A percentile compares a stretch with the other conserved stretches of the same genome.
Conservation (phyloP, 2,797 vertebrate genomes). For the Oreonectes daqikongensis region DNA sequence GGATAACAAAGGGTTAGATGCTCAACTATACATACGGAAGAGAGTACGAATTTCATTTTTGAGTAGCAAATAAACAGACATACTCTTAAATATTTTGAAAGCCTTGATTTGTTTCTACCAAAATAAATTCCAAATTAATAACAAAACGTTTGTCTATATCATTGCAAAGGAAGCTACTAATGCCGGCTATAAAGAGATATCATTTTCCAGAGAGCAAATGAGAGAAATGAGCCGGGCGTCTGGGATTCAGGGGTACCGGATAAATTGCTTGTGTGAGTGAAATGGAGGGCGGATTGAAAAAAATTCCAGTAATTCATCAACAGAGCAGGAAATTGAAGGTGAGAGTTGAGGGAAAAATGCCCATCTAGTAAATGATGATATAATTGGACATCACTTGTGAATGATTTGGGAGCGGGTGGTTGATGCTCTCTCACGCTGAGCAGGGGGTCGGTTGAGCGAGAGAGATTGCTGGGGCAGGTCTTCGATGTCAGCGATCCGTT, state of each 20-base stretch:
- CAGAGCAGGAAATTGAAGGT: conserved; percentile 4
- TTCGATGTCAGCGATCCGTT: conserved; percentile 92
- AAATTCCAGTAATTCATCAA: conserved; percentile 24
- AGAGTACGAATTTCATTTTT: neutral
- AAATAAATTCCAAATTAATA: neutral
- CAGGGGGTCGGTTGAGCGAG: conserved; percentile 91
- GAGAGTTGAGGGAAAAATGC: neutral
- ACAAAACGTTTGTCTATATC: neutral
- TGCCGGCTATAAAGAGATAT: neutral
- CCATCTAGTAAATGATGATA: conserved; percentile 16
- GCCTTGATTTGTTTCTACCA: too few relatives aligned
- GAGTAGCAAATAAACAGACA: too few relatives aligned
- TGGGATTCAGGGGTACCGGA: neutral
- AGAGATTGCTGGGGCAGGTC: conserved; percentile 90
- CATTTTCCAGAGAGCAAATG: neutral
- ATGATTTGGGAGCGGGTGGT: neutral
- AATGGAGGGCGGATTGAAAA: too few relatives aligned
- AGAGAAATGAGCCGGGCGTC: conserved; percentile 1
- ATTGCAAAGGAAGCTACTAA: too few relatives aligned
- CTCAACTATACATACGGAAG: too few relatives aligned
- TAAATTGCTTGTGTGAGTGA: neutral
- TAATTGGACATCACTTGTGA: conserved; percentile 13
- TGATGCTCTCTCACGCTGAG: conserved; percentile 82
- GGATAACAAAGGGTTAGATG: conserved; percentile 50
- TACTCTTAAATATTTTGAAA: too few relatives aligned